Percentiles rank a stretch among this genome's conserved stretches.
Evolutionary conservation across 2,113 vertebrate species (phyloP).

Genomic region (Triplophysa tibetana): DNA sequence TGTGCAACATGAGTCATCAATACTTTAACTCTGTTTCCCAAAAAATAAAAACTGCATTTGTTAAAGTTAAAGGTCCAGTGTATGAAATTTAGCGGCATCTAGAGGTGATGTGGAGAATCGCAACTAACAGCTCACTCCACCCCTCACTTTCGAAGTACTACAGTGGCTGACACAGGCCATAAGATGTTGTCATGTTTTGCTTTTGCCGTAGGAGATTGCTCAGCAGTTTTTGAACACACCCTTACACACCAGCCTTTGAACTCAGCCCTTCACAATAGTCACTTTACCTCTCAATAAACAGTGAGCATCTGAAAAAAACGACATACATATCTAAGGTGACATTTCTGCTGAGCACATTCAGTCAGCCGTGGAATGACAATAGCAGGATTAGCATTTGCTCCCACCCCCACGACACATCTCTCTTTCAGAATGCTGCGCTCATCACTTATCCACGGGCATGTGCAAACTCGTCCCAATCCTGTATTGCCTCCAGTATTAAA

Average conservation of each 20-base stretch:
- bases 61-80: too few species aligned
- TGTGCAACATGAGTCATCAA: too few species aligned
- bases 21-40: background rate
- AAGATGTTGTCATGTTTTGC: too few species aligned
- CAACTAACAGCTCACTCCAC: too few species aligned
- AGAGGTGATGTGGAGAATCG: too few species aligned
- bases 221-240: too few species aligned
- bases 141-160: too few species aligned
- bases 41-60: too few species aligned
- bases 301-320: background rate
- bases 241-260: background rate
- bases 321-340: conserved; percentile 48
- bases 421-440: conserved; percentile 47
- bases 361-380: conserved; percentile 40
- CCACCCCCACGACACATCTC: conserved; percentile 33
- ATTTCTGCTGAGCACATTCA: conserved; percentile 53
- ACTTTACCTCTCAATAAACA: conserved; percentile 6
- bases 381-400: conserved; percentile 37
- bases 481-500: background rate
- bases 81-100: too few species aligned
- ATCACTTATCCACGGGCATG: conserved; percentile 44
- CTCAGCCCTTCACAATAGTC: background rate
- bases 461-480: conserved; percentile 1
- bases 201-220: too few species aligned
- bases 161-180: too few species aligned